Evolutionary conservation across 2,797 vertebrate genomes (phyloP).

Genomic region (Halcyon leucocephala): DNA sequence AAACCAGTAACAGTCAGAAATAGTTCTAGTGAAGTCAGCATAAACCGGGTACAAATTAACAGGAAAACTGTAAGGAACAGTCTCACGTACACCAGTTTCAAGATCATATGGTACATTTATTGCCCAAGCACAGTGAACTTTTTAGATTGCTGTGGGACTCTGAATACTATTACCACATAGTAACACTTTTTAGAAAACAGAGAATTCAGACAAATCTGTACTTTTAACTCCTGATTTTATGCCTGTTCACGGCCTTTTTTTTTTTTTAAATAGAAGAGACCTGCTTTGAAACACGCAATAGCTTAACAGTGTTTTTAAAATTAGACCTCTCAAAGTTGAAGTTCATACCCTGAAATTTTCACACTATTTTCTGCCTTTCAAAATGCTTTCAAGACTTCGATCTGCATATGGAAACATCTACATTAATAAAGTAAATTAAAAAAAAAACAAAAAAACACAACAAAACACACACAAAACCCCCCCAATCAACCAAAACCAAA

Average conservation of each 20-base stretch:
- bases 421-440: neutral
- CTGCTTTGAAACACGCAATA: neutral
- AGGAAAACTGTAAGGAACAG: neutral
- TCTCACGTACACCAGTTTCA: neutral
- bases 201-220: neutral
- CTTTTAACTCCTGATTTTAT: neutral
- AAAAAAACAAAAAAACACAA: no score
- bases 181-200: neutral
- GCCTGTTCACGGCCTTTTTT: neutral
- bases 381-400: neutral
- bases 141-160: neutral
- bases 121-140: neutral
- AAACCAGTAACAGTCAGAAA: constrained; percentile 2
- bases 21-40: constrained; percentile 34
- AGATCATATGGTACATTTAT: neutral
- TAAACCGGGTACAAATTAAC: neutral
- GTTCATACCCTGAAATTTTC: neutral
- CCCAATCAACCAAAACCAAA: no score
- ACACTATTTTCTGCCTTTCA: neutral
- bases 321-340: neutral
- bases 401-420: neutral
- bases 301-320: neutral
- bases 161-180: neutral
- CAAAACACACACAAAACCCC: no score
- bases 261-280: neutral